These are phyloP conservation scores for Sphinx pinastri DNA, from an alignment of 2,888 invertebrate species.

Conservation along the genomic window DNA sequence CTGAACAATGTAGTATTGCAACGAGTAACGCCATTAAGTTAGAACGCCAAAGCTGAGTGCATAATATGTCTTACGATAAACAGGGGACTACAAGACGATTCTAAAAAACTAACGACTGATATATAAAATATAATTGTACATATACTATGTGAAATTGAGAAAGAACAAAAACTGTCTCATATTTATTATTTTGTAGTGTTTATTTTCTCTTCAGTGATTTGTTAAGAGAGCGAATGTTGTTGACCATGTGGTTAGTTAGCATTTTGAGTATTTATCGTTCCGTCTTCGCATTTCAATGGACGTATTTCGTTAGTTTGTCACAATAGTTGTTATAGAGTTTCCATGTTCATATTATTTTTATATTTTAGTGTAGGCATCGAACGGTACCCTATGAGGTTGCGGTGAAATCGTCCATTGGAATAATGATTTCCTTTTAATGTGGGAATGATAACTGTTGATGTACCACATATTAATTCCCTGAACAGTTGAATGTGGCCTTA, in stretches of 20 bases:
- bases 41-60: slow-evolving; percentile 46
- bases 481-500: slow-evolving; percentile 78
- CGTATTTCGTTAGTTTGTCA: slow-evolving; percentile 47
- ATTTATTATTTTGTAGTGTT: slow-evolving; percentile 69
- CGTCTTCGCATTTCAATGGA: slow-evolving; percentile 48
- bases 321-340: slow-evolving; percentile 56
- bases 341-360: slow-evolving; percentile 58
- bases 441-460: slow-evolving; percentile 44
- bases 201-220: slow-evolving; percentile 60
- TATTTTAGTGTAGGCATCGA: slow-evolving; percentile 49
- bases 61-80: slow-evolving; percentile 59
- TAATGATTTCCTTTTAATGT: slow-evolving; percentile 42
- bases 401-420: slow-evolving; percentile 50
- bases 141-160: slow-evolving; percentile 72
- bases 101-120: slow-evolving; percentile 72
- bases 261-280: slow-evolving; percentile 51
- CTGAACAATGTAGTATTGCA: not conserved
- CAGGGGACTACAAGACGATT: slow-evolving; percentile 41
- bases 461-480: slow-evolving; percentile 60
- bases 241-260: slow-evolving; percentile 69
- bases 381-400: slow-evolving; percentile 43
- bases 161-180: slow-evolving; percentile 76
- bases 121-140: slow-evolving; percentile 65
- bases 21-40: not conserved
- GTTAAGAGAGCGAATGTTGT: slow-evolving; percentile 67